phyloP scores from a whole-genome alignment of 2,888 invertebrate species.

The Malthinus seriepunctatus region DNA sequence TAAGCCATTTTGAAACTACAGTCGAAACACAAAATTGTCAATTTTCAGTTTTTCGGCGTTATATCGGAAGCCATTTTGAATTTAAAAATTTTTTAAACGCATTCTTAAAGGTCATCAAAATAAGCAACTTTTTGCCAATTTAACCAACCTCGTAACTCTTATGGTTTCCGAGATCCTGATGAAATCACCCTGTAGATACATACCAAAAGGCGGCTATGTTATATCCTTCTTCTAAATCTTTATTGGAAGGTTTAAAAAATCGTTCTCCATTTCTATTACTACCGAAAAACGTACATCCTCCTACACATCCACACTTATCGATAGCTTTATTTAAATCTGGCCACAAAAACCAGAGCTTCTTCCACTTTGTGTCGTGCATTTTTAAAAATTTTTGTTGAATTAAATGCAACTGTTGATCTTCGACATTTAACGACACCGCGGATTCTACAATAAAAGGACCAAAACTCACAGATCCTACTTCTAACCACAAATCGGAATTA shows the following conservation, averaged over 20 bases:
- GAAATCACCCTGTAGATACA: constrained; percentile 6
- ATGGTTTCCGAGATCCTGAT: too few relatives aligned
- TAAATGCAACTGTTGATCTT: constrained; percentile 75
- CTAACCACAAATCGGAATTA: constrained; percentile 80
- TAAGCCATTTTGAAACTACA: too few relatives aligned
- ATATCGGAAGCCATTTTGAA: too few relatives aligned
- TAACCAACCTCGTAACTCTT: too few relatives aligned
- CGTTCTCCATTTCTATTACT: constrained; percentile 85
- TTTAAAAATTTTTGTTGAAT: constrained; percentile 82
- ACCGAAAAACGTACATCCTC: constrained; percentile 95
- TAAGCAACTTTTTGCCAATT: not conserved
- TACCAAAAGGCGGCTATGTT: constrained; percentile 80
- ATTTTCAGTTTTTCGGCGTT: too few relatives aligned
- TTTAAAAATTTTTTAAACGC: too few relatives aligned
- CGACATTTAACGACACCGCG: constrained; percentile 70
- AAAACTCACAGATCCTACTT: constrained; percentile 87
- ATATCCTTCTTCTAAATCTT: constrained; percentile 79
- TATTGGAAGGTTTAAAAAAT: constrained; percentile 84
- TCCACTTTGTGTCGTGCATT: constrained; percentile 81
- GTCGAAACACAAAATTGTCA: too few relatives aligned
- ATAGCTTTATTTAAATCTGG: constrained; percentile 64
- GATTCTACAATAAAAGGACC: constrained; percentile 91
- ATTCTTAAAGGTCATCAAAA: too few relatives aligned
- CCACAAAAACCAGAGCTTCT: constrained; percentile 95
- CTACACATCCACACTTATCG: constrained; percentile 90